These are phyloP conservation scores for Poeciliopsis presidionis DNA, from an alignment of 2,797 vertebrate genomes.

Conservation along the genomic window DNA sequence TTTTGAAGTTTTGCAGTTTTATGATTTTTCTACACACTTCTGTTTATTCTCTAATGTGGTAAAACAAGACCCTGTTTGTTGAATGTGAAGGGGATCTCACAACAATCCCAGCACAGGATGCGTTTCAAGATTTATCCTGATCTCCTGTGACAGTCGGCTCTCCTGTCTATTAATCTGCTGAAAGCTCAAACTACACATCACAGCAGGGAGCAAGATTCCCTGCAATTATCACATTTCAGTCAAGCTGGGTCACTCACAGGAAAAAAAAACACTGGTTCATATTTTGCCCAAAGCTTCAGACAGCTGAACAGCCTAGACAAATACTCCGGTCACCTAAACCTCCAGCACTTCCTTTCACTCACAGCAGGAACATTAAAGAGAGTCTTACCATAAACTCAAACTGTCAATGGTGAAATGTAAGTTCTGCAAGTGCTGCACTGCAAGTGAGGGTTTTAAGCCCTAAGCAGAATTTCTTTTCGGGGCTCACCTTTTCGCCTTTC, in stretches of 20 bases:
- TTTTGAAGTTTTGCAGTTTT: background rate
- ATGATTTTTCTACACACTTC: background rate
- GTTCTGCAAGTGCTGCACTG: background rate
- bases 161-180: constrained; percentile 55
- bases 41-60: background rate
- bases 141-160: constrained; percentile 49
- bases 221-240: constrained; percentile 72
- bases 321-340: constrained; percentile 34
- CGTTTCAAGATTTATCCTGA: constrained; percentile 53
- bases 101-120: constrained; percentile 24
- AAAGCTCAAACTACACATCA: constrained; percentile 46
- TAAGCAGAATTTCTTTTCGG: background rate
- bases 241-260: constrained; percentile 66
- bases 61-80: background rate
- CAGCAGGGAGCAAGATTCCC: constrained; percentile 54
- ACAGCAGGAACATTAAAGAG: constrained; percentile 15
- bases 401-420: background rate
- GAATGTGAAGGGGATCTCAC: constrained; percentile 1
- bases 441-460: background rate
- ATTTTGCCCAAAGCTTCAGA: constrained; percentile 54
- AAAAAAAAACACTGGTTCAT: constrained; percentile 54
- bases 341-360: constrained; percentile 28
- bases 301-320: constrained; percentile 50
- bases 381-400: background rate
- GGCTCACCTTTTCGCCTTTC: background rate